phyloP scores from a whole-genome alignment of 92 coral and sea anemone species.

The Parazoanthus darwini region DNA sequence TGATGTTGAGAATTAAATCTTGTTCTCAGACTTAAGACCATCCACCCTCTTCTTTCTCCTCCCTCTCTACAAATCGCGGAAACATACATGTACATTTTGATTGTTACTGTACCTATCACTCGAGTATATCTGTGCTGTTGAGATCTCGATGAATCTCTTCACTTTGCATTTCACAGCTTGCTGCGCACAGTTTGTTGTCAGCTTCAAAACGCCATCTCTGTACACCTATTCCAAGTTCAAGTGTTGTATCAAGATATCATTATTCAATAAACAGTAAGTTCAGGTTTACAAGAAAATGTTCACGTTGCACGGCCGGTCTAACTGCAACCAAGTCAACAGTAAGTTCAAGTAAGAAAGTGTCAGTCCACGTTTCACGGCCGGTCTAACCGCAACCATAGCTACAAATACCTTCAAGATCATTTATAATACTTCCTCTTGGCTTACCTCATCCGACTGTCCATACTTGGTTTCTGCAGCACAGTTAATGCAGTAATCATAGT shows the following conservation, averaged over 20 bases:
- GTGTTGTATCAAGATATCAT: background rate
- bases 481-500: constrained; percentile 88
- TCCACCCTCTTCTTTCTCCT: background rate
- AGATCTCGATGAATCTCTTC: constrained; percentile 84
- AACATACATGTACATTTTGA: background rate
- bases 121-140: constrained; percentile 91
- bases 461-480: constrained; percentile 96
- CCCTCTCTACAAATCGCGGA: background rate
- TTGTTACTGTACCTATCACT: constrained; percentile 70
- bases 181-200: constrained; percentile 86
- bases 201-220: constrained; percentile 85
- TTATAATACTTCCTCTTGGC: background rate
- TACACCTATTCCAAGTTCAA: constrained; percentile 63
- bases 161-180: constrained; percentile 77
- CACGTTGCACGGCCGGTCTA: no score
- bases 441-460: constrained; percentile 91
- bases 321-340: no score
- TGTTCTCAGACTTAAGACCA: background rate
- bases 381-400: no score
- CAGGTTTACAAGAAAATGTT: no score
- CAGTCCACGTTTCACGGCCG: no score
- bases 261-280: background rate
- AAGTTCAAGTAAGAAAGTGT: no score
- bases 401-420: background rate
- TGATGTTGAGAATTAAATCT: no score